Evolutionary conservation across 2,888 invertebrate genomes (phyloP).

Genomic region (Tuta absoluta): DNA sequence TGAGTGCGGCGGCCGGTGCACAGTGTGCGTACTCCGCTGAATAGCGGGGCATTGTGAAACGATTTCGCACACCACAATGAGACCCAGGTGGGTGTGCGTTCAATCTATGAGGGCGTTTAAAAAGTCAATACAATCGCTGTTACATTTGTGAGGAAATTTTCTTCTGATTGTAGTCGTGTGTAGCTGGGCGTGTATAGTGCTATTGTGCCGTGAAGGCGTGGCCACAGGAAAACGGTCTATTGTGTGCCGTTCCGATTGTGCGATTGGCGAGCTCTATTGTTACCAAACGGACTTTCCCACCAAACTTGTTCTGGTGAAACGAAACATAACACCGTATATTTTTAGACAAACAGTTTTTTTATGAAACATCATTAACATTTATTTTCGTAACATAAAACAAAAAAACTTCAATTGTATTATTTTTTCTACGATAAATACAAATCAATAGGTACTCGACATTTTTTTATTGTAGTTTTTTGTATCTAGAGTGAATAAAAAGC

Average conservation of each 20-base stretch:
- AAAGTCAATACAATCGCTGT: slow-evolving; percentile 79
- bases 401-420: not conserved
- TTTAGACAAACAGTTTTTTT: slow-evolving; percentile 40
- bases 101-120: slow-evolving; percentile 78
- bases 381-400: slow-evolving; percentile 10
- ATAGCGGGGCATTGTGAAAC: slow-evolving; percentile 72
- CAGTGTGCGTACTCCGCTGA: slow-evolving; percentile 67
- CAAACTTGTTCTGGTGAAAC: slow-evolving; percentile 43
- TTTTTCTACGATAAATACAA: not conserved
- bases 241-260: slow-evolving; percentile 62
- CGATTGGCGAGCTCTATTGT: slow-evolving; percentile 73
- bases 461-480: not conserved
- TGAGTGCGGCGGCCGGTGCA: slow-evolving; percentile 54
- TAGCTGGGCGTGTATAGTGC: slow-evolving; percentile 68
- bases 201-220: slow-evolving; percentile 72
- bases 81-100: slow-evolving; percentile 72
- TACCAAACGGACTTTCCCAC: slow-evolving; percentile 55
- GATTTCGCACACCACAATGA: slow-evolving; percentile 74
- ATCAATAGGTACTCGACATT: not conserved
- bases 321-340: slow-evolving; percentile 44
- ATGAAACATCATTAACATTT: slow-evolving; percentile 40
- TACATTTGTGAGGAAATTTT: slow-evolving; percentile 76
- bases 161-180: slow-evolving; percentile 65
- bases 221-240: slow-evolving; percentile 71
- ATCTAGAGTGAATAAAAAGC: not conserved